Conservation (phyloP, 2,113 vertebrate genomes). For the Kobus ellipsiprymnus region DNA sequence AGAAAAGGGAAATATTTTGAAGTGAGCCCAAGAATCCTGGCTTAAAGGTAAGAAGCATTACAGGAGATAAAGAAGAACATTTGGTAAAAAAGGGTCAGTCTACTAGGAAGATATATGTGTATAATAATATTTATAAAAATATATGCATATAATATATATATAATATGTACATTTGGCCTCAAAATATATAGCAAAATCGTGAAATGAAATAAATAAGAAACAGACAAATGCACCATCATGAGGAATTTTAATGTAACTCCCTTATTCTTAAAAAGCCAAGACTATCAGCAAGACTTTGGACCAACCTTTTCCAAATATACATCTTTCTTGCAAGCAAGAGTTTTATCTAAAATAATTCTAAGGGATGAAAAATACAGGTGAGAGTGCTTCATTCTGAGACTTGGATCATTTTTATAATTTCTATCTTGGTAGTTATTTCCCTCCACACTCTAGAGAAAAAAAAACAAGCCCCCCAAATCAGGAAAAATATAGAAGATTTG, state of each 20-base stretch:
- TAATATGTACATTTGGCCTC: neutral
- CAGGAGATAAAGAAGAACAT: neutral
- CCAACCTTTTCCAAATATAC: neutral
- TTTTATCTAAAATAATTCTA: neutral
- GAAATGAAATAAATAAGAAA: conserved; percentile 23
- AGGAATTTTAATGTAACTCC: neutral
- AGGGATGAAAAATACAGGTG: neutral
- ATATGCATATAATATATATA: neutral
- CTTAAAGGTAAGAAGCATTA: neutral
- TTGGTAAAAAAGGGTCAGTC: neutral
- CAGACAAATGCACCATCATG: neutral
- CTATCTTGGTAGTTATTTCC: neutral
- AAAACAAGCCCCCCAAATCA: neutral
- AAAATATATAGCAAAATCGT: conserved; percentile 19
- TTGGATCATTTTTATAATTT: neutral
- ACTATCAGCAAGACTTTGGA: neutral
- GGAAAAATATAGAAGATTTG: neutral
- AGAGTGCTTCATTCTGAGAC: neutral
- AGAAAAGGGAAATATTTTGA: neutral
- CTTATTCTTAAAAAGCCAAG: neutral
- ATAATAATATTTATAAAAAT: neutral
- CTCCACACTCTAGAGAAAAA: neutral
- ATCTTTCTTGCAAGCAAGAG: conserved; percentile 1
- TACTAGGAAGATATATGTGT: neutral
- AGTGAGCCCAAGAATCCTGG: neutral